These are phyloP conservation scores for Scaptomyza tumidula DNA, from an alignment of 2,888 invertebrate genomes.

Conservation along the genomic window DNA sequence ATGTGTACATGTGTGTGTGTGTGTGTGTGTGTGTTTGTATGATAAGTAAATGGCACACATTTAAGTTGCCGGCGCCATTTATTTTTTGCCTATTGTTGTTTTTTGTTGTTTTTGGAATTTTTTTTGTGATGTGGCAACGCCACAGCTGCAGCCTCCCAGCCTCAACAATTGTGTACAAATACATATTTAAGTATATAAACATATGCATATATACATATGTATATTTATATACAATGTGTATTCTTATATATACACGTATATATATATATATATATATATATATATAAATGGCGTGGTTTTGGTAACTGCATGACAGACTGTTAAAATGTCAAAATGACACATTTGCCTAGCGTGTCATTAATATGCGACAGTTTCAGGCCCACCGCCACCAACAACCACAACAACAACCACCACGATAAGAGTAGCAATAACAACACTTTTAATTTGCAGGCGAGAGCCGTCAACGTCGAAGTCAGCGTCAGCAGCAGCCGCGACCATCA, in stretches of 20 bases:
- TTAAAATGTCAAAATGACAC: constrained; percentile 81
- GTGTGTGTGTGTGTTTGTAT: constrained; percentile 31
- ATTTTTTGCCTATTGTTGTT: constrained; percentile 1
- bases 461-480: constrained; percentile 2
- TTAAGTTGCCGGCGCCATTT: constrained; percentile 60
- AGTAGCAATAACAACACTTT: constrained; percentile 23
- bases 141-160: constrained; percentile 70
- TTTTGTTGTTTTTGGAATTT: constrained; percentile 16
- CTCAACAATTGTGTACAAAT: constrained; percentile 13
- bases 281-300: constrained; percentile 67
- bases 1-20: constrained; percentile 12
- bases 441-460: constrained; percentile 32
- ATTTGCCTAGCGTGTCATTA: constrained; percentile 80
- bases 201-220: constrained; percentile 23
- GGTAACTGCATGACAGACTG: constrained; percentile 76
- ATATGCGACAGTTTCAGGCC: constrained; percentile 69
- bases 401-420: constrained; percentile 12
- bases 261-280: background rate
- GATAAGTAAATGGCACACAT: constrained; percentile 77
- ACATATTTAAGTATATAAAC: background rate
- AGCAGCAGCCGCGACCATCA: constrained; percentile 4
- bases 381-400: constrained; percentile 27
- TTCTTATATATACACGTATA: constrained; percentile 18
- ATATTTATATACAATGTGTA: background rate
- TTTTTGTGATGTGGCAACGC: constrained; percentile 22